Evolutionary conservation across 2,797 vertebrate species (phyloP), one percentile per base, ranked within the genome.

Genomic region (Rhinatrema bivittatum): DNA sequence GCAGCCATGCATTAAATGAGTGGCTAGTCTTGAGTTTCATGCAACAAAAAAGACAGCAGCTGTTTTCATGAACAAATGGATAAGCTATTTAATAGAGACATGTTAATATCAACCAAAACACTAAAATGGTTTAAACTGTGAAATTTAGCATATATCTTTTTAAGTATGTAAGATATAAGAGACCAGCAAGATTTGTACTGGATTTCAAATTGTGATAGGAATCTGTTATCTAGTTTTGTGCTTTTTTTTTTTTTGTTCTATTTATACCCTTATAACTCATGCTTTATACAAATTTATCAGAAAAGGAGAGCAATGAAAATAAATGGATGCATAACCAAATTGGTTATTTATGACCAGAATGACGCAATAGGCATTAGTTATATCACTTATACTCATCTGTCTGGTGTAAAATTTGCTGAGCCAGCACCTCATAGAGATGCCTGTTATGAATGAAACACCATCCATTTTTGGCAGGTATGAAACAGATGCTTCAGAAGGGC

Each of bases 221-320:
- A n/a, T n/a, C n/a, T n/a, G n/a, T n/a, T n/a, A n/a, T n/a, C n/a
- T n/a, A 36, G 28, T n/a, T 30, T 23, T 30, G 36, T 18, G 33
- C 24, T 11, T 31, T 27, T 12, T 29, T 37, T 42, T 38, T 36
- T 29, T 16, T 38, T 38, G 34, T 43, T 38, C 29, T 19, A 25
- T 25, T 27, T 43, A 18, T 24, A 28, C 23, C 33, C 29, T n/a
- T 29, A 36, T 20, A 7, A 38, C 38, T 28, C 19, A 42, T 43
- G 42, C 32, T 42, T 50, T 50, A 33, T 50, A 50, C 47, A 38
- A 33, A 40, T 48, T n/a, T n/a, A n/a, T n/a, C n/a, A n/a, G n/a
- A n/a, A n/a, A n/a, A n/a, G n/a, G n/a, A n/a, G n/a, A n/a, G n/a
- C n/a, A n/a, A n/a, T n/a, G n/a, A n/a, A n/a, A n/a, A n/a, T n/a